Evolutionary conservation across 2,888 invertebrate species (phyloP).

Genomic region (Andrena haemorrhoa): DNA sequence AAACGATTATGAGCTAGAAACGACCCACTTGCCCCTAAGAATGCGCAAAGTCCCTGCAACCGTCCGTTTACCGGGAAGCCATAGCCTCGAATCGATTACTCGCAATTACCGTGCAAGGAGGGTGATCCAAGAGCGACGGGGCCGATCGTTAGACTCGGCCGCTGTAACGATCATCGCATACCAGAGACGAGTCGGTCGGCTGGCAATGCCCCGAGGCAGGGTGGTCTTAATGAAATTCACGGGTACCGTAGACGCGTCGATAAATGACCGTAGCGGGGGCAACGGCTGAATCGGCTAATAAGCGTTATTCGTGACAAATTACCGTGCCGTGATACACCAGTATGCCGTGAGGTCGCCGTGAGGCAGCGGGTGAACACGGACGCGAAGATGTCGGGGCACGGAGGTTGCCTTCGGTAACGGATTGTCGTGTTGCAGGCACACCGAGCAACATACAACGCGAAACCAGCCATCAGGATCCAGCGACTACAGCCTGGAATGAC

Average conservation of each 20-base stretch:
- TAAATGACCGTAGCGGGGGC: constrained; percentile 79
- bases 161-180: constrained; percentile 40
- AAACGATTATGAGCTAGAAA: too few relatives aligned
- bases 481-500: constrained; percentile 81
- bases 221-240: constrained; percentile 81
- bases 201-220: constrained; percentile 74
- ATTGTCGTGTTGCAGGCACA: constrained; percentile 79
- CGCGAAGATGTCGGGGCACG: constrained; percentile 57
- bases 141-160: constrained; percentile 17
- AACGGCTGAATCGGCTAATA: constrained; percentile 83
- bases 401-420: constrained; percentile 76
- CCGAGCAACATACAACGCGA: constrained; percentile 80
- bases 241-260: constrained; percentile 80
- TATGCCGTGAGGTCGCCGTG: constrained; percentile 77
- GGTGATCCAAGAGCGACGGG: constrained; percentile 12
- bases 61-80: background rate
- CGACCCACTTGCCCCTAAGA: too few relatives aligned
- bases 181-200: constrained; percentile 41
- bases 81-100: constrained; percentile 33
- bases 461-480: constrained; percentile 80
- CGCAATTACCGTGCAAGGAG: constrained; percentile 16
- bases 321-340: constrained; percentile 81
- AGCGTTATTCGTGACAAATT: constrained; percentile 84
- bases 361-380: constrained; percentile 48
- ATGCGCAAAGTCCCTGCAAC: too few relatives aligned